Percentiles rank a stretch among this genome's conserved stretches.
phyloP scores from a whole-genome alignment of 1,140 invertebrate species.

The Sitophilus oryzae region DNA sequence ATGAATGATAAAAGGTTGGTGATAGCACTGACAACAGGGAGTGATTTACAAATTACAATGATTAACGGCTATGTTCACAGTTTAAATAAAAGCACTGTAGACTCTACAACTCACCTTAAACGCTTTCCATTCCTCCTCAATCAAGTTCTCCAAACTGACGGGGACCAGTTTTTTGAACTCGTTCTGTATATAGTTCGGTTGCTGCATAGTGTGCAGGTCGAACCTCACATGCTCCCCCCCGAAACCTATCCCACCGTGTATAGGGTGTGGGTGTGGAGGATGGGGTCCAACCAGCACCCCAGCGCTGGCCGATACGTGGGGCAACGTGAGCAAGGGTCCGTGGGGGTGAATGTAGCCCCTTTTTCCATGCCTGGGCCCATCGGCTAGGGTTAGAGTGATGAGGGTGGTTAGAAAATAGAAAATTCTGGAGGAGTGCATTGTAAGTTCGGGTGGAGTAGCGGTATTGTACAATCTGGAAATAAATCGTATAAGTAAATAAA shows the following conservation, averaged over 20 bases:
- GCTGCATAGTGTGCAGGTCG: conserved; percentile 11
- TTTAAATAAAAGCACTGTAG: no score
- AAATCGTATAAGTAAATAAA: no score
- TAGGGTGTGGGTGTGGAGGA: no score
- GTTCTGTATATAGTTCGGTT: conserved; percentile 9
- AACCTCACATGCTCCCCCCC: neutral
- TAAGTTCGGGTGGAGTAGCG: no score
- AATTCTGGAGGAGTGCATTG: no score
- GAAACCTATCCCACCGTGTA: neutral
- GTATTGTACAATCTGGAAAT: no score
- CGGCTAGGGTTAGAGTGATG: neutral
- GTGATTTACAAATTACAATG: no score
- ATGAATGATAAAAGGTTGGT: no score
- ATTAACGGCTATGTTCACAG: no score
- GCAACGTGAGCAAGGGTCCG: neutral
- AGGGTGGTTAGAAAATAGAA: no score
- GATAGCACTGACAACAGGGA: no score
- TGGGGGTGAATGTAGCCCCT: neutral
- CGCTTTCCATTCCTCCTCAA: conserved; percentile 23
- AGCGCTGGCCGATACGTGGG: neutral
- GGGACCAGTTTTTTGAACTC: conserved; percentile 17
- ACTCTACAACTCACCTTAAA: no score
- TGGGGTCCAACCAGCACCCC: neutral
- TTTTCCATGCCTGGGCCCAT: neutral
- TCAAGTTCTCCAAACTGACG: conserved; percentile 12